phyloP scores from a whole-genome alignment of 2,888 invertebrate genomes.

The Melinaea marsaeus region DNA sequence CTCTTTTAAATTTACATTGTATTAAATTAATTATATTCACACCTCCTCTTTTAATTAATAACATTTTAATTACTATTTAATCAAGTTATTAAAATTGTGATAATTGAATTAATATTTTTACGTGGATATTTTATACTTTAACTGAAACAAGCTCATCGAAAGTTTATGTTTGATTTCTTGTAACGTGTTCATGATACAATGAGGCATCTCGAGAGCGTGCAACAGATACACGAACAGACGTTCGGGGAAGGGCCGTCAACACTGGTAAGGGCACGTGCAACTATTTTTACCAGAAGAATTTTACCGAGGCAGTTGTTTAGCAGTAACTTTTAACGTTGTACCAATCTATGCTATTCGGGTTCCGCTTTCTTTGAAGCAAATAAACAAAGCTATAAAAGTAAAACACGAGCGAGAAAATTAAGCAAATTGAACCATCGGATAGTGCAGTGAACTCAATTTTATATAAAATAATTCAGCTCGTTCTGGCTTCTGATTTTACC shows the following conservation, averaged over 20 bases:
- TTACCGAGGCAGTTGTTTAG: constrained; percentile 35
- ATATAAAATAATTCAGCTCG: constrained; percentile 22
- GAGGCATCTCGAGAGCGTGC: constrained; percentile 25
- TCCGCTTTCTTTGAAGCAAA: constrained; percentile 30
- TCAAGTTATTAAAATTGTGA: no score
- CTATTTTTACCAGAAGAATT: constrained; percentile 50
- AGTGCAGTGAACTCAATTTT: constrained; percentile 25
- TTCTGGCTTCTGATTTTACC: constrained; percentile 26
- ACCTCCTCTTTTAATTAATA: not conserved
- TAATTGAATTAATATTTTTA: no score
- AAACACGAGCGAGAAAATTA: constrained; percentile 15
- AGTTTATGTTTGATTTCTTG: not conserved
- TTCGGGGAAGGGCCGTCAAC: constrained; percentile 43
- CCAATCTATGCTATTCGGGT: constrained; percentile 33
- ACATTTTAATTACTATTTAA: not conserved
- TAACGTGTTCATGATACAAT: not conserved
- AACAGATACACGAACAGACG: constrained; percentile 47
- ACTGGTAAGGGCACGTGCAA: constrained; percentile 48
- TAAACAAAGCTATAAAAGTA: constrained; percentile 23
- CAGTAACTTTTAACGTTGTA: constrained; percentile 36
- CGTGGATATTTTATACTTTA: no score
- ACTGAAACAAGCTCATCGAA: not conserved
- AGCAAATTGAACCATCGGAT: constrained; percentile 21
- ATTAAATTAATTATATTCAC: constrained; percentile 1
- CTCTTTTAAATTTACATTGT: constrained; percentile 16